Percentiles rank a stretch among this genome's conserved stretches.
These are phyloP conservation scores for Troides helena DNA, from an alignment of 2,888 invertebrate genomes.

Conservation along the genomic window DNA sequence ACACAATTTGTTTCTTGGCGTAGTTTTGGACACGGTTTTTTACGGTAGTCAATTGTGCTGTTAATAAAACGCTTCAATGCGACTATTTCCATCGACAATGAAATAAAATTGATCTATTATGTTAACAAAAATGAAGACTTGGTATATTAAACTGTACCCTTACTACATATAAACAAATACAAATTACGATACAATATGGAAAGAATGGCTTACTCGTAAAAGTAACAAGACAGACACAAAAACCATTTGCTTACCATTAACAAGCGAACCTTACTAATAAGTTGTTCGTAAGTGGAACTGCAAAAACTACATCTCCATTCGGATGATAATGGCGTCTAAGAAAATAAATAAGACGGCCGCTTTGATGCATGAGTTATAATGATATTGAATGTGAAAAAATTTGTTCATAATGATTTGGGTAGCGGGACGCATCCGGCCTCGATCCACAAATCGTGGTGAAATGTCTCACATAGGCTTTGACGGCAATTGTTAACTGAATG, in stretches of 20 bases:
- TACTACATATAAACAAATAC: conserved; percentile 6
- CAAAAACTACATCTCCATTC: conserved; percentile 70
- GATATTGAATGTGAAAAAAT: conserved; percentile 50
- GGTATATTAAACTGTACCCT: not conserved
- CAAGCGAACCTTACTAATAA: conserved; percentile 57
- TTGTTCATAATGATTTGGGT: conserved; percentile 34
- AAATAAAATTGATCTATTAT: conserved; percentile 18
- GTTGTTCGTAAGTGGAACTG: conserved; percentile 49
- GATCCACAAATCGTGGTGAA: conserved; percentile 31
- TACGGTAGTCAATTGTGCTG: conserved; percentile 16
- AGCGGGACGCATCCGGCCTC: conserved; percentile 57
- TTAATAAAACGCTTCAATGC: conserved; percentile 18
- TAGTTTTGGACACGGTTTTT: conserved; percentile 16
- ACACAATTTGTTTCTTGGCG: conserved; percentile 1
- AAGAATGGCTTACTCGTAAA: conserved; percentile 40
- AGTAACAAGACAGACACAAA: conserved; percentile 54
- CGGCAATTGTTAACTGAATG: conserved; percentile 27
- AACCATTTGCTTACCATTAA: conserved; percentile 56
- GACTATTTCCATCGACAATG: conserved; percentile 3
- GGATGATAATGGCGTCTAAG: conserved; percentile 62
- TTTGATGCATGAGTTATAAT: conserved; percentile 63
- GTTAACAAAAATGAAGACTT: conserved; percentile 11
- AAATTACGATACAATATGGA: conserved; percentile 39
- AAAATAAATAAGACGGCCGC: conserved; percentile 64
- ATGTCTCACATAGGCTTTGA: conserved; percentile 13